These are phyloP conservation scores for Enteromius treurensis DNA, from an alignment of 2,797 vertebrate species.

Conservation along the genomic window DNA sequence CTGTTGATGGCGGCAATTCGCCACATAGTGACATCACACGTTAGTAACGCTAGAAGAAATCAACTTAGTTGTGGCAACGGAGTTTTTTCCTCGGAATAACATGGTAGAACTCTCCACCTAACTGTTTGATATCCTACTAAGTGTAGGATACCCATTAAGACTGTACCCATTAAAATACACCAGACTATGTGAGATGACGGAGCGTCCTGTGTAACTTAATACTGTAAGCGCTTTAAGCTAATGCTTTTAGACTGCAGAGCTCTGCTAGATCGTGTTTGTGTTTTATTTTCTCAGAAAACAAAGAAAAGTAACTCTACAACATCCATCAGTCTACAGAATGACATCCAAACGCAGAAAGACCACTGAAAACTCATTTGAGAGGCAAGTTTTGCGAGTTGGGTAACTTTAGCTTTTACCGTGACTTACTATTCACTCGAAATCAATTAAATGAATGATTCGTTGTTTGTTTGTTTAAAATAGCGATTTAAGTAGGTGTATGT, in stretches of 20 bases:
- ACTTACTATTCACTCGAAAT: neutral
- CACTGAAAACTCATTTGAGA: neutral
- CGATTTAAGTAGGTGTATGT: neutral
- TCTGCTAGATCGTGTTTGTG: neutral
- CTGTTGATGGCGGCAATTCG: slow-evolving; percentile 4
- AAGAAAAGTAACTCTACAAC: neutral
- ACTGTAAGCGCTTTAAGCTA: neutral
- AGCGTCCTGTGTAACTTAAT: too few relatives aligned
- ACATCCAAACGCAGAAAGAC: neutral
- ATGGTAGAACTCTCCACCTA: neutral
- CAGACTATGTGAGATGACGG: neutral
- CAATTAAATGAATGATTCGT: neutral
- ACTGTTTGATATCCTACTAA: neutral
- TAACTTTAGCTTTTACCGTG: neutral
- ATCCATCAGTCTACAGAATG: slow-evolving; percentile 1
- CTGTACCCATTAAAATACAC: neutral
- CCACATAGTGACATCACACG: neutral
- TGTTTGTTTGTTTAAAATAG: neutral
- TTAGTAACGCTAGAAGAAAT: neutral
- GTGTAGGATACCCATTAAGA: neutral
- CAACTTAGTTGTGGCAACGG: neutral
- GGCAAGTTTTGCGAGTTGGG: slow-evolving; percentile 8
- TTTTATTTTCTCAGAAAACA: neutral
- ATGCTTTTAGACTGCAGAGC: neutral
- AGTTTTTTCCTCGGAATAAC: neutral